These are phyloP conservation scores for Lepidurus couesii DNA, from an alignment of 1,140 invertebrate species.

Conservation along the genomic window DNA sequence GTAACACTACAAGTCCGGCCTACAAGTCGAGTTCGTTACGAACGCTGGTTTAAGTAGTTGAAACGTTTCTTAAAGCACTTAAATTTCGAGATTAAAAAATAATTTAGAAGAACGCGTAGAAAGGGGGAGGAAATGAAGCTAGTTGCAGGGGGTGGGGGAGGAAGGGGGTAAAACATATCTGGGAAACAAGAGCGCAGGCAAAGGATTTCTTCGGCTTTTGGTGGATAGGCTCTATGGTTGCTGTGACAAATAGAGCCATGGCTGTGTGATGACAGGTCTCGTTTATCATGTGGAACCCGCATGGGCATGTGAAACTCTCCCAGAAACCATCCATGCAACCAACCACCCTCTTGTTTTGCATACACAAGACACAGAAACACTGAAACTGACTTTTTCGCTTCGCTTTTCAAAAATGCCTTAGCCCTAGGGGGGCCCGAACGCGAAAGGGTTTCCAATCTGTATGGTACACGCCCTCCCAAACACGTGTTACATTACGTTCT, in stretches of 20 bases:
- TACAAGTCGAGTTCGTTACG: too few relatives aligned
- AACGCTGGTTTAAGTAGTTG: too few relatives aligned
- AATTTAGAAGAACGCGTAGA: too few relatives aligned
- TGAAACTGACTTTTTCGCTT: neutral
- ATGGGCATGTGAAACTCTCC: constrained; percentile 7
- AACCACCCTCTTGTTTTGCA: constrained; percentile 15
- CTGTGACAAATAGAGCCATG: constrained; percentile 17
- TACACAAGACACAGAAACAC: neutral
- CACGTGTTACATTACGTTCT: constrained; percentile 8
- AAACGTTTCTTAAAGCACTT: too few relatives aligned
- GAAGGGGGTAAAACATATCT: neutral
- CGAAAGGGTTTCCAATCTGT: neutral
- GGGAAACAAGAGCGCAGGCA: neutral
- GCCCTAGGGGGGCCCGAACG: neutral
- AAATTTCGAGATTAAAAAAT: too few relatives aligned
- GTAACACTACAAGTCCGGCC: too few relatives aligned
- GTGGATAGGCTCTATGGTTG: neutral
- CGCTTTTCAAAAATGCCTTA: neutral
- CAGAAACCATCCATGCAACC: neutral
- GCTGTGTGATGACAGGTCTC: constrained; percentile 21
- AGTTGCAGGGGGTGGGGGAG: neutral
- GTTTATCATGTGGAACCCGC: neutral
- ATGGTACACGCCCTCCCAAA: constrained; percentile 5
- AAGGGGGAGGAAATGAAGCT: neutral
- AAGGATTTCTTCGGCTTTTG: neutral